Evolutionary conservation across 2,888 invertebrate genomes (phyloP).

Genomic region (Archips xylosteana): DNA sequence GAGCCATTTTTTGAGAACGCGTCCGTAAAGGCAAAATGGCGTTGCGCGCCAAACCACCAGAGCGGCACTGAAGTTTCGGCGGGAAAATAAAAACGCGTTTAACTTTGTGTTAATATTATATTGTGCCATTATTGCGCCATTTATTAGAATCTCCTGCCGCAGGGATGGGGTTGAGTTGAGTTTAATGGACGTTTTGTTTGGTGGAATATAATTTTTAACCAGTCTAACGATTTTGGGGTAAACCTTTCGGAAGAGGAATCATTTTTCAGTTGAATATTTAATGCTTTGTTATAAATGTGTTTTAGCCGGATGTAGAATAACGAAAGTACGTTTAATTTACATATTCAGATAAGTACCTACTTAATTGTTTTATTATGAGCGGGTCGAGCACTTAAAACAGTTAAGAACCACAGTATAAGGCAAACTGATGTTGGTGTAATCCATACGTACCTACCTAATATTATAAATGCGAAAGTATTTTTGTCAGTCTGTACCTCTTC

Average conservation of each 20-base stretch:
- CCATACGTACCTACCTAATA: no score
- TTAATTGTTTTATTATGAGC: conserved; percentile 6
- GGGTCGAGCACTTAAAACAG: not conserved
- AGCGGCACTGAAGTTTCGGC: conserved; percentile 74
- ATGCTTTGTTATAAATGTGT: conserved; percentile 55
- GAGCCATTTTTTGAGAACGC: conserved; percentile 75
- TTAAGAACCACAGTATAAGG: no score
- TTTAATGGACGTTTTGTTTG: conserved; percentile 85
- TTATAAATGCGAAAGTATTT: no score
- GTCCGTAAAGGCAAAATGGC: conserved; percentile 71
- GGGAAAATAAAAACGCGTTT: conserved; percentile 84
- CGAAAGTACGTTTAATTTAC: conserved; percentile 26
- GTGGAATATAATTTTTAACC: conserved; percentile 74
- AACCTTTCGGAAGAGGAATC: conserved; percentile 67
- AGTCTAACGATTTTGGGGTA: conserved; percentile 72
- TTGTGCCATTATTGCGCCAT: conserved; percentile 84
- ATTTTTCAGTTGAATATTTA: conserved; percentile 67
- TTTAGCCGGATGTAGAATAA: conserved; percentile 24
- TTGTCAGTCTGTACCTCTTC: no score
- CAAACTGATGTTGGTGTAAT: no score
- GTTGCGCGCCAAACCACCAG: conserved; percentile 62
- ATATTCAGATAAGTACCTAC: conserved; percentile 19
- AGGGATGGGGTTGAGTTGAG: conserved; percentile 81
- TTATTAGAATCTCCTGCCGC: conserved; percentile 81
- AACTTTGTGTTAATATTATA: conserved; percentile 86